Evolutionary conservation across 2,888 invertebrate genomes (phyloP), one percentile per base, ranked within the genome.

Genomic region (Amphipyra tragopoginis): DNA sequence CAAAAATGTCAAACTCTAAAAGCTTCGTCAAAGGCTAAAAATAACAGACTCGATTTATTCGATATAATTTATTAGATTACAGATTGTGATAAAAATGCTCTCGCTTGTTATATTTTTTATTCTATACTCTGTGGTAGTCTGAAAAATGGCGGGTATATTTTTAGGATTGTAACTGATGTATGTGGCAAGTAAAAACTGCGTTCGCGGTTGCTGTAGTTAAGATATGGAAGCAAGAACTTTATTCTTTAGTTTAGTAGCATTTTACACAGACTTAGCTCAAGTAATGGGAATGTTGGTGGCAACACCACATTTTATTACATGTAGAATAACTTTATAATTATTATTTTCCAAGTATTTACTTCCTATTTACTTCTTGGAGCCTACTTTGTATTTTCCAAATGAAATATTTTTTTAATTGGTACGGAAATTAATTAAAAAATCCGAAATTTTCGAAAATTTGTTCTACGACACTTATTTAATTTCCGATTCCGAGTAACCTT

Each of bases 91-190:
- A 48, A 51, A 56, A 57, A 42, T 40, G 15, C 33, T 15, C 40
- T 4, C 13, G 29, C 26, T 11, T 36, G 13, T 45, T 33, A 43
- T 38, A 51, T 42, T 51, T 42, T 53, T 36, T 33, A 26, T 42
- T 15, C 45, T 9, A 14, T 21, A 13, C 14, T 47, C 43, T 40
- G 11, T 34, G 8, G 26, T 14, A 26, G 3, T 15, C 8, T 11
- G 38, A 13, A 53, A 67, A 68, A 59, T 44, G 1, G n/a, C 38
- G 13, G 26, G 29, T 0, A 52, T 36, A 56, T 56, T 59, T 68
- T 50, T 44, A 39, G 47, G 64, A 68, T 68, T 53, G n/a, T 34
- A 13, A 29, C 36, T 21, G 33, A 64, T 59, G 50, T 72, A 68
- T 64, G 43, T 43, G 33, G 11, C 42, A 34, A 6, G 1, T 49